Percentiles rank a stretch among this genome's conserved stretches.
Evolutionary conservation across 2,888 invertebrate species (phyloP).

Genomic region (Scaptomyza cyrtandrae): DNA sequence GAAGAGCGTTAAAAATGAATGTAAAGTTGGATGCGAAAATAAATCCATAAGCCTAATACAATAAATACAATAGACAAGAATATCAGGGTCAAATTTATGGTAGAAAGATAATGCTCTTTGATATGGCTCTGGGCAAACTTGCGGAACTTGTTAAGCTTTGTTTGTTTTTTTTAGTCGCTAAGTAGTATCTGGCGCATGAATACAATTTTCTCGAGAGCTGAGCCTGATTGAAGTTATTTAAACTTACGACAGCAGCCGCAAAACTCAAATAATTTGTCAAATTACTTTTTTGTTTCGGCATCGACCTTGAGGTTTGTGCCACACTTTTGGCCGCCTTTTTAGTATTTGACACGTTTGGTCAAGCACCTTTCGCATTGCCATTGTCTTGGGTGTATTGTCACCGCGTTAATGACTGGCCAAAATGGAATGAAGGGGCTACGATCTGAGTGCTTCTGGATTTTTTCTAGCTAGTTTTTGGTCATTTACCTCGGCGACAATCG

Average conservation of each 20-base stretch:
- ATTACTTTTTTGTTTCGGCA: conserved; percentile 69
- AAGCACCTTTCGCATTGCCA: conserved; percentile 63
- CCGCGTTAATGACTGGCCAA: conserved; percentile 68
- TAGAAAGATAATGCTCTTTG: conserved; percentile 49
- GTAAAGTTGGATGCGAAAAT: neutral
- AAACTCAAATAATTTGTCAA: conserved; percentile 77
- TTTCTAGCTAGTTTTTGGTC: conserved; percentile 39
- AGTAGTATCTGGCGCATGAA: conserved; percentile 50
- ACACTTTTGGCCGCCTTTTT: conserved; percentile 27
- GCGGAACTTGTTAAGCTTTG: conserved; percentile 43
- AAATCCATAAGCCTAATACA: conserved; percentile 13
- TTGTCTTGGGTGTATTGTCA: conserved; percentile 60
- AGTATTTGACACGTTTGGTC: conserved; percentile 69
- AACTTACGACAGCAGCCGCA: conserved; percentile 68
- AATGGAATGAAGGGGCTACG: conserved; percentile 23
- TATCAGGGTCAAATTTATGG: conserved; percentile 67
- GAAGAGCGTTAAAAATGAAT: conserved; percentile 24
- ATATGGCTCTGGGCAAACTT: conserved; percentile 41
- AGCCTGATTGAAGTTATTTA: conserved; percentile 75
- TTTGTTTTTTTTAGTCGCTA: conserved; percentile 38
- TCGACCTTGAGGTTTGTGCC: conserved; percentile 56
- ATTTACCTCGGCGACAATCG: conserved; percentile 71
- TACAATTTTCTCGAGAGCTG: conserved; percentile 46
- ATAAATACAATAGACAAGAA: conserved; percentile 46
- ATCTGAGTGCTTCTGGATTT: conserved; percentile 10